These are phyloP conservation scores for Cyphomyrmex costatus DNA, from an alignment of 1,140 invertebrate species.

Conservation along the genomic window DNA sequence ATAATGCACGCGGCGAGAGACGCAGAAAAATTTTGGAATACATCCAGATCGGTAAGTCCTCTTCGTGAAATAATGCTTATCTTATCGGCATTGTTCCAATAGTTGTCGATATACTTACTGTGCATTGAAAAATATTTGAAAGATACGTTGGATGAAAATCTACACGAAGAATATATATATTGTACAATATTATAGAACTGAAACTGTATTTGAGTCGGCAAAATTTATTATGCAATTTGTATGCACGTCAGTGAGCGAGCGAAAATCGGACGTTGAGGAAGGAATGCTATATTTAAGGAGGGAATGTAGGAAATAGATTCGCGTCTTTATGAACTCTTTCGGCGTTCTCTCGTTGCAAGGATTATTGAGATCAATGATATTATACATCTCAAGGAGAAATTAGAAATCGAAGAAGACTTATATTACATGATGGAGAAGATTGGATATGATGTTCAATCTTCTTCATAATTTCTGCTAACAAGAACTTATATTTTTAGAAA, in stretches of 20 bases:
- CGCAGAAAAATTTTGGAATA: neutral
- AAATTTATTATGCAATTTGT: constrained; percentile 40
- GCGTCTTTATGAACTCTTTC: constrained; percentile 8
- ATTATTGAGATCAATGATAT: constrained; percentile 37
- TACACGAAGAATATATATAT: neutral
- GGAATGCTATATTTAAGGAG: neutral
- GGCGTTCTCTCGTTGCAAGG: neutral
- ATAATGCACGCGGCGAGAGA: neutral
- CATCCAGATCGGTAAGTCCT: neutral
- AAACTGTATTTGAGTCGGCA: neutral
- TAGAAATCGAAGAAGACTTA: constrained; percentile 28
- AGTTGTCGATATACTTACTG: neutral
- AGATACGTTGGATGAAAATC: neutral
- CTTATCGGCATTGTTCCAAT: neutral
- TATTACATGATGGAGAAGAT: neutral
- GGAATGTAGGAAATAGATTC: constrained; percentile 16
- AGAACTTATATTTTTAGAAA: neutral
- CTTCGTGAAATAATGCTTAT: neutral
- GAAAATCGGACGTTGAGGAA: constrained; percentile 6
- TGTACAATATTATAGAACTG: neutral
- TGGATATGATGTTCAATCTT: constrained; percentile 30
- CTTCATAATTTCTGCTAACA: constrained; percentile 34
- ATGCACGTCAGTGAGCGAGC: neutral
- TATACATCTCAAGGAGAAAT: constrained; percentile 38
- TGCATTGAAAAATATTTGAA: neutral